Percentiles rank a stretch among this genome's conserved stretches.
phyloP scores from a whole-genome alignment of 2,797 vertebrate genomes.

The Echeneis naucrates region DNA sequence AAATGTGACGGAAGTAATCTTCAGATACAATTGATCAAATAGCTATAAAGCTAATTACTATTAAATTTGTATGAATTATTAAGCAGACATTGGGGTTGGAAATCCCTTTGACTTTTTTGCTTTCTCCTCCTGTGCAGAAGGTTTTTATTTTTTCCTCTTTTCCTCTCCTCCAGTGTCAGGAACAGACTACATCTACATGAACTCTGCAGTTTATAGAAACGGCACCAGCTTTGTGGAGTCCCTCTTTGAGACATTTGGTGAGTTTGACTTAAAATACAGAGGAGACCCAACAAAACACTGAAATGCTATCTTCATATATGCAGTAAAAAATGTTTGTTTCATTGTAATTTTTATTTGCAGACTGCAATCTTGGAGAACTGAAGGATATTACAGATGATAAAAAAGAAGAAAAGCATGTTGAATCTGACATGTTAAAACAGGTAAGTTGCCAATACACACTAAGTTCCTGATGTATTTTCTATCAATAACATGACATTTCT shows the following conservation, averaged over 20 bases:
- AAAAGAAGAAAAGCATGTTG: conserved; percentile 80
- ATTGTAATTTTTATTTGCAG: conserved; percentile 71
- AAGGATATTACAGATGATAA: conserved; percentile 90
- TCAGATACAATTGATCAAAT: background rate
- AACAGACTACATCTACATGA: conserved; percentile 92
- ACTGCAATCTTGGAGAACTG: conserved; percentile 92
- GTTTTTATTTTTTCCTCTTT: background rate
- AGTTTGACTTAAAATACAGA: conserved; percentile 21
- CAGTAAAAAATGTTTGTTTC: background rate
- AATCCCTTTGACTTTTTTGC: background rate
- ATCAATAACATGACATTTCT: background rate
- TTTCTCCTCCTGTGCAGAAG: background rate
- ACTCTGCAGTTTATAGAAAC: conserved; percentile 91
- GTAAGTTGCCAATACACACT: conserved; percentile 37
- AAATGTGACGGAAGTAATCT: too few relatives aligned
- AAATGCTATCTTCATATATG: background rate
- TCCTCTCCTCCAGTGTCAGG: conserved; percentile 84
- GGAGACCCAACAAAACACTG: rapidly evolving
- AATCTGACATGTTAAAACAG: conserved; percentile 65
- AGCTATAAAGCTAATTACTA: too few relatives aligned
- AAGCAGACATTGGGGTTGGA: background rate
- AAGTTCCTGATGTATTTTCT: background rate
- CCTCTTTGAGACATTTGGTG: conserved; percentile 97
- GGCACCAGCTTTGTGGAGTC: conserved; percentile 99
- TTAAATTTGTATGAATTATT: too few relatives aligned